phyloP scores from a whole-genome alignment of 2,797 vertebrate genomes.

The Myripristis murdjan region DNA sequence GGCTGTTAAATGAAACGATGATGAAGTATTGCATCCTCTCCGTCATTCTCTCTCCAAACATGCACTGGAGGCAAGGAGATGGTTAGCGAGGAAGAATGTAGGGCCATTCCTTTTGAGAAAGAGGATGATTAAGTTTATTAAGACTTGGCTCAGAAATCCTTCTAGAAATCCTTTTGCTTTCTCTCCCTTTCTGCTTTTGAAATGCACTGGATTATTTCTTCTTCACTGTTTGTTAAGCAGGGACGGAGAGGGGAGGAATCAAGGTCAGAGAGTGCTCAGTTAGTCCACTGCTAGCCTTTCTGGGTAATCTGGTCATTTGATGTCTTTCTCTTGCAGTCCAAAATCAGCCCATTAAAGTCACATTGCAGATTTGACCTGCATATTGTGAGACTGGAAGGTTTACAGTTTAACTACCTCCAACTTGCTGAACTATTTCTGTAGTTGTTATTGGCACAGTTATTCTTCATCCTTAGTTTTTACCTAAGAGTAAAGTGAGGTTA shows the following conservation, averaged over 20 bases:
- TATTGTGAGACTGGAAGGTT: background rate
- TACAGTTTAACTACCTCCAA: background rate
- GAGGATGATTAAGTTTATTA: conserved; percentile 17
- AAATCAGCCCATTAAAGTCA: conserved; percentile 11
- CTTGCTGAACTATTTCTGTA: background rate
- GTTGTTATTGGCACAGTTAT: background rate
- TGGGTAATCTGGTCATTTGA: background rate
- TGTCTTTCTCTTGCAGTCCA: background rate
- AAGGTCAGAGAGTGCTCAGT: conserved; percentile 29
- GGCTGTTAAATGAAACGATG: background rate
- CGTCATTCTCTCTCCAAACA: background rate
- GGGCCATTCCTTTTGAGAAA: conserved; percentile 1
- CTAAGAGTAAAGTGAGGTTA: background rate
- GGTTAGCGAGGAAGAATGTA: conserved; percentile 5
- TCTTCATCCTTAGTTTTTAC: background rate
- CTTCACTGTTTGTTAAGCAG: conserved; percentile 15
- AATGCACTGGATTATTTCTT: conserved; percentile 24
- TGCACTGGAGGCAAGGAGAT: conserved; percentile 14
- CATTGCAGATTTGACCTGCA: background rate
- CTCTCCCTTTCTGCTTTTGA: background rate
- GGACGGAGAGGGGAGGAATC: background rate
- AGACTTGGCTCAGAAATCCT: conserved; percentile 1
- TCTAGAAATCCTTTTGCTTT: conserved; percentile 10
- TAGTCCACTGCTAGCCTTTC: background rate
- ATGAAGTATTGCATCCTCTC: background rate